Evolutionary conservation across 64 coral and sea anemone species (phyloP), one percentile per base, ranked within the genome.

Genomic region (Orbicella faveolata): DNA sequence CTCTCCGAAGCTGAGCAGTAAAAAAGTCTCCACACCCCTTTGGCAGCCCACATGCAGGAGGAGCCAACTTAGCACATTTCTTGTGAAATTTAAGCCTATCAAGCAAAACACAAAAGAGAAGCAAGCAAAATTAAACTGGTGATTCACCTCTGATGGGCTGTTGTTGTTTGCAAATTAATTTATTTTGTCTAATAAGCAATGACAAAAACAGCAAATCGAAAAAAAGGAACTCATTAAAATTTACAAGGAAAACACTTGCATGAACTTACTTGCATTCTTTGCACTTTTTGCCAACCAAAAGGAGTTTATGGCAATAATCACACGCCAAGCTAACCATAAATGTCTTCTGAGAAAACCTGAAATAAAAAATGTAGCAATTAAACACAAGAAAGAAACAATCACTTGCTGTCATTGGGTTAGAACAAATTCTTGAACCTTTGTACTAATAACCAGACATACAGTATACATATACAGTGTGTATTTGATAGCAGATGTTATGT

Each of bases 201-300:
- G 25, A n/a, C 21, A 70, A 26, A 7, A 6, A 20, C 4, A n/a
- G 20, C 64, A 67, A 67, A 67, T 2, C 15, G 0, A 67, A 67
- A 25, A 39, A 69, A 21, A 67, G 20, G n/a, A 52, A 39, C 52
- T 18, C 44, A 51, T 74, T 21, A 75, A 11, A 59, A 59, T 17
- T 70, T 19, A 39, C 7, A 41, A 75, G 13, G 55, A 63, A 83
- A 64, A 64, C 3, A 34, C 19, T 48, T 23, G 61, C 34, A 34
- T 13, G 14, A 53, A 94, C 91, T 90, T 91, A 96, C 95, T 94
- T 96, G 95, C 95, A 96, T 30, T 35, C 79, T 89, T 96, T 96
- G 59, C 95, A 96, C 41, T 96, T 96, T 73, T 94, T 88, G 4
- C 95, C 95, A 94, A 92, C 90, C 53, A 96, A 79, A 6, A 96